These are phyloP conservation scores for Globodera ellingtonae DNA, from an alignment of 1,140 invertebrate genomes.

Conservation along the genomic window DNA sequence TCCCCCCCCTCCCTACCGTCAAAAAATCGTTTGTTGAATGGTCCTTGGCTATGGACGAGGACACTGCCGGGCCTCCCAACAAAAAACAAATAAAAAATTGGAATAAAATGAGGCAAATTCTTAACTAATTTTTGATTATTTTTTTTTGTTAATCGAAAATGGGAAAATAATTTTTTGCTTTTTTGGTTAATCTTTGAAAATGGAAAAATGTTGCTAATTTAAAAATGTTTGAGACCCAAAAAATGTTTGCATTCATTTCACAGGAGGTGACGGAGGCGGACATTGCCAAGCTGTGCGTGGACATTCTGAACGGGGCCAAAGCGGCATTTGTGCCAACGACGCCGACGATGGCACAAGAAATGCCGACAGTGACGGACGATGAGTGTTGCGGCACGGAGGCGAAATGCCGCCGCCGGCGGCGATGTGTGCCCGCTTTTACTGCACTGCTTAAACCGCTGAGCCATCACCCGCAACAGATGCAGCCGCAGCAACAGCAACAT, in stretches of 20 bases:
- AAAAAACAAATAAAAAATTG: too few relatives aligned
- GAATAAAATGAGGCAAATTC: background rate
- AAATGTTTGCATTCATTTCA: too few relatives aligned
- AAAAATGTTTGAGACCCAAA: too few relatives aligned
- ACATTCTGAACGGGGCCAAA: slow-evolving; percentile 60
- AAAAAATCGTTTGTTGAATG: too few relatives aligned
- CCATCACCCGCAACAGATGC: slow-evolving; percentile 4
- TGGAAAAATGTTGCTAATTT: background rate
- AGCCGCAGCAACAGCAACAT: background rate
- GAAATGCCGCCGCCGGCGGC: background rate
- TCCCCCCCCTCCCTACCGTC: too few relatives aligned
- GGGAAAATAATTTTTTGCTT: background rate
- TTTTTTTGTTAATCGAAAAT: slow-evolving; percentile 31
- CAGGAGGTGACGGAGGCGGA: slow-evolving; percentile 48
- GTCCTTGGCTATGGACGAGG: too few relatives aligned
- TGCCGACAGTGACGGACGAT: background rate
- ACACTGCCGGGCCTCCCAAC: too few relatives aligned
- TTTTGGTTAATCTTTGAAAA: too few relatives aligned
- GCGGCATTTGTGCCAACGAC: slow-evolving; percentile 39
- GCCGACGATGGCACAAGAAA: background rate
- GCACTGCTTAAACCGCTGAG: slow-evolving; percentile 39
- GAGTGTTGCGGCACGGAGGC: slow-evolving; percentile 1
- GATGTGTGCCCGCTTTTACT: slow-evolving; percentile 31
- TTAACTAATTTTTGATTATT: background rate
- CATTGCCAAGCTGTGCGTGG: slow-evolving; percentile 49